Evolutionary conservation across 2,888 invertebrate species (phyloP).

Genomic region (Cyaniris semiargus): DNA sequence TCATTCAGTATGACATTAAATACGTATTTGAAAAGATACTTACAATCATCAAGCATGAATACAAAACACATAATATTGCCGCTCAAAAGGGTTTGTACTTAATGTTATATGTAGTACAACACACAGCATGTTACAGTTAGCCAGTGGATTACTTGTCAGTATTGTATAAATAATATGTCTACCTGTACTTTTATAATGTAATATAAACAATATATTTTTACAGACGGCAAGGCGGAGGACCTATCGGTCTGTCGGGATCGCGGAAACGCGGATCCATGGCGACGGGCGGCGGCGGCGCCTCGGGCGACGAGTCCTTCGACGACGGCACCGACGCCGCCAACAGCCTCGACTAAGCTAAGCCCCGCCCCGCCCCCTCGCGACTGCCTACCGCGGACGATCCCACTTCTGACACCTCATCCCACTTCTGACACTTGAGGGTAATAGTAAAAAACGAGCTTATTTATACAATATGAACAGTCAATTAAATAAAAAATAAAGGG

Average conservation of each 20-base stretch:
- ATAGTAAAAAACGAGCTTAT: conserved; percentile 11
- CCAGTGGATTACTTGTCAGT: too few relatives aligned
- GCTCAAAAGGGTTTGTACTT: not conserved
- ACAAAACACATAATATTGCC: not conserved
- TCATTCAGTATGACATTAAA: not conserved
- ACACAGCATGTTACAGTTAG: not conserved
- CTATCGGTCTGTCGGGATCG: conserved; percentile 81
- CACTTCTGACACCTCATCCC: conserved; percentile 33
- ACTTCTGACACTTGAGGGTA: not conserved
- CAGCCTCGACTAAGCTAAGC: conserved; percentile 81
- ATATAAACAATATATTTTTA: not conserved
- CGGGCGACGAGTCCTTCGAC: conserved; percentile 87
- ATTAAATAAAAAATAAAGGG: not conserved
- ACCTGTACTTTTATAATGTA: not conserved
- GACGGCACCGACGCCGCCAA: conserved; percentile 88
- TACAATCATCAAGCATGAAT: not conserved
- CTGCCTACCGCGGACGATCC: conserved; percentile 26
- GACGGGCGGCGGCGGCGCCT: conserved; percentile 81
- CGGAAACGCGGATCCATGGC: conserved; percentile 86
- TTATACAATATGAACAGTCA: not conserved
- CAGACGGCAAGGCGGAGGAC: conserved; percentile 79
- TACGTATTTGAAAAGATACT: not conserved
- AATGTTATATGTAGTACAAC: not conserved
- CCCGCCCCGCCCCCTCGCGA: conserved; percentile 8
- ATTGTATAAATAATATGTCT: too few relatives aligned